Evolutionary conservation across 1,140 invertebrate species (phyloP).

Genomic region (Aphaenogaster floridana): DNA sequence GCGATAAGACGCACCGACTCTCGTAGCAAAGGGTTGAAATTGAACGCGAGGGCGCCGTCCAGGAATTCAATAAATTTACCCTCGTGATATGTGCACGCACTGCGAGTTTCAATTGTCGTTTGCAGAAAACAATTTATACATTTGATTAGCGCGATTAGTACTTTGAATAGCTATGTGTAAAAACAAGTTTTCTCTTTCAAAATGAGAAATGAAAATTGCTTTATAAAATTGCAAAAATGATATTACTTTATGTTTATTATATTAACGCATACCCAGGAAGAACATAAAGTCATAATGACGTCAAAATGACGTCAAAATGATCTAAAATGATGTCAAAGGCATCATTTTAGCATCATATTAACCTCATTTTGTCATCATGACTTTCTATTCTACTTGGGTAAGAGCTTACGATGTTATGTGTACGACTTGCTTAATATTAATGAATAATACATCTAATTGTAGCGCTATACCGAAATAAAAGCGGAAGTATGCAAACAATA

Average conservation of each 20-base stretch:
- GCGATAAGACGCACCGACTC: slow-evolving; percentile 58
- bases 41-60: slow-evolving; percentile 31
- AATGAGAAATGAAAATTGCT: not conserved
- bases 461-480: not conserved
- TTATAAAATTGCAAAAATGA: not conserved
- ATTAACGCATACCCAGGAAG: not conserved
- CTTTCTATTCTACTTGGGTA: not conserved
- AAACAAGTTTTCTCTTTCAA: not conserved
- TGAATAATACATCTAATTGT: not conserved
- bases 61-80: slow-evolving; percentile 69
- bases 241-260: not conserved
- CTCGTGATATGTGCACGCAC: not conserved
- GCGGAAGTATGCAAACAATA: slow-evolving; percentile 31
- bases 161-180: not conserved
- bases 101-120: slow-evolving; percentile 5
- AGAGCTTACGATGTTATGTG: not conserved
- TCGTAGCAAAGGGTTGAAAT: slow-evolving; percentile 71
- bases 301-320: too few relatives aligned
- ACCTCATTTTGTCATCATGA: too few relatives aligned
- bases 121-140: slow-evolving; percentile 36
- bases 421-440: not conserved
- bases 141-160: not conserved
- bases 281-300: too few relatives aligned
- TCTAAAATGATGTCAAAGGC: too few relatives aligned
- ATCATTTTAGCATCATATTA: too few relatives aligned